Evolutionary conservation across 2,888 invertebrate species (phyloP).

Genomic region (Ennomos fuscantarius): DNA sequence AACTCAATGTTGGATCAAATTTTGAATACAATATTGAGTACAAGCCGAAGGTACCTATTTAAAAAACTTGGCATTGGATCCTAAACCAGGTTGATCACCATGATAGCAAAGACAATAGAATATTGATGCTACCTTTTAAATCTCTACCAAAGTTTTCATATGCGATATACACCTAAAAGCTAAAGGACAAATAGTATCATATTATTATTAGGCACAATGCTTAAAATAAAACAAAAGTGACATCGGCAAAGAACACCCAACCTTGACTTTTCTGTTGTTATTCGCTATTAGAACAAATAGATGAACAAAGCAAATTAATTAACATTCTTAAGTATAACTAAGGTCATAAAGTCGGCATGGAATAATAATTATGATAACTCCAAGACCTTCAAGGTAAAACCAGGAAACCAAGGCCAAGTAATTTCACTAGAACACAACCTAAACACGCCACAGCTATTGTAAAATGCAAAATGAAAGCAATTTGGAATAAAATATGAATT

Average conservation of each 20-base stretch:
- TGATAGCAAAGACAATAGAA: too few species aligned
- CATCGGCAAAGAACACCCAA: constrained; percentile 44
- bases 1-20: too few species aligned
- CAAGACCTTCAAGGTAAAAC: constrained; percentile 40
- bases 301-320: constrained; percentile 55
- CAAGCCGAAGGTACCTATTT: too few species aligned
- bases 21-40: too few species aligned
- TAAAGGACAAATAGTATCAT: too few species aligned
- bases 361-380: constrained; percentile 52
- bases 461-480: constrained; percentile 29
- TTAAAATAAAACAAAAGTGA: constrained; percentile 43
- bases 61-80: too few species aligned
- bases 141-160: too few species aligned
- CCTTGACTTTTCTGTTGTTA: constrained; percentile 44
- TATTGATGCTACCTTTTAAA: too few species aligned
- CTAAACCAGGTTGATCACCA: too few species aligned
- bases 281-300: constrained; percentile 52
- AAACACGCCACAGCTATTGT: constrained; percentile 44
- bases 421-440: constrained; percentile 41
- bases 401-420: constrained; percentile 43
- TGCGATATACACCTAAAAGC: too few species aligned
- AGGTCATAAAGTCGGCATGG: constrained; percentile 30
- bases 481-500: constrained; percentile 30
- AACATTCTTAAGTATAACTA: constrained; percentile 37
- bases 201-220: constrained; percentile 26